Evolutionary conservation across 2,888 invertebrate genomes (phyloP), one percentile per base, ranked within the genome.

Genomic region (Campoplex nolae): DNA sequence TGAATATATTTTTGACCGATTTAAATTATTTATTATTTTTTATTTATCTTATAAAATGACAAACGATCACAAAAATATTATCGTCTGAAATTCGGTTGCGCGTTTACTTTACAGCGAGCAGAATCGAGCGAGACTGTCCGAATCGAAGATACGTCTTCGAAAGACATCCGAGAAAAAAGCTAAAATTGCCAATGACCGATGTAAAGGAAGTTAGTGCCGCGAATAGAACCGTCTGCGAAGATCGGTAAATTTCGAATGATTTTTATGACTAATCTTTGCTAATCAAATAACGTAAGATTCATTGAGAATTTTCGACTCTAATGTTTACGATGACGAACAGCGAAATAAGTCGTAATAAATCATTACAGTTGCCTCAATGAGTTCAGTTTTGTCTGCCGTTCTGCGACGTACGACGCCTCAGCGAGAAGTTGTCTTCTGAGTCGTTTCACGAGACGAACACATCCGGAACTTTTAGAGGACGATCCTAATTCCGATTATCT

Each of bases 61-160:
- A 54, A 62, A 42, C 18, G 28, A 28, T 9, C 1, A 28, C 11
- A 68, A 48, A 32, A 42, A 42, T 13, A 28, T 56, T 56, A n/a
- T 56, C 3, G 4, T 3, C 9, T 42, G 3, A 18, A 42, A n/a
- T 1, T 11, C 7, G 0, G 13, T 18, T n/a, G 0, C 18, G 35
- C 2, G 18, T 62, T 13, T 0, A 32, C 16, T 62, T 92, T 92
- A 9, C 91, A 97, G 97, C 98, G 8, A 97, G 97, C 94, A 96
- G 98, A 91, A 97, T 98, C 35, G 98, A 98, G 94, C 95, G 98
- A 77, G 98, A 98, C 94, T 98, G 98, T 91, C 97, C 98, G 0
- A 98, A 98, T 88, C 96, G 98, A 68, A 96, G 97, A 70, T 98
- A 98, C 94, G 97, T 98, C 11, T 98, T 98, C 92, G 98, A 98